Conservation (phyloP, 2,888 invertebrate genomes). For the Globia sparganii region DNA sequence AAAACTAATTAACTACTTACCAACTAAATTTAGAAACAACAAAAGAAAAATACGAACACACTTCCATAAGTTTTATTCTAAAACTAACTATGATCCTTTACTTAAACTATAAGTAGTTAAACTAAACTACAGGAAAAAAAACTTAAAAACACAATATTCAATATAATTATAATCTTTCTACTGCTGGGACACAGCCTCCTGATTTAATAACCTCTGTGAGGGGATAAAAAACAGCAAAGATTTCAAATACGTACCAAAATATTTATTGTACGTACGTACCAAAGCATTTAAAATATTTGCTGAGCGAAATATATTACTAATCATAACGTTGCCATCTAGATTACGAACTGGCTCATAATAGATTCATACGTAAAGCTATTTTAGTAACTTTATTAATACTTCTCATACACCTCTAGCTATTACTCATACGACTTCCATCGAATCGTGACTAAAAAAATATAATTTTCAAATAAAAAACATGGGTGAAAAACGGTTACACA, state of each 20-base stretch:
- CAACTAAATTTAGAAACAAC: background rate
- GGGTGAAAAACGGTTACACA: background rate
- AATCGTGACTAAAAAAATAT: slow-evolving; percentile 13
- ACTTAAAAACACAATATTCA: background rate
- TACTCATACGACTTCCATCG: slow-evolving; percentile 36
- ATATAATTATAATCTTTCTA: background rate
- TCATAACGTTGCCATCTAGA: slow-evolving; percentile 43
- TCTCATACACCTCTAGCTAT: slow-evolving; percentile 8
- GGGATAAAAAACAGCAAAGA: background rate
- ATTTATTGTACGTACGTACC: too few species aligned
- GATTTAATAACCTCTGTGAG: too few species aligned
- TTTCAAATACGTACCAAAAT: background rate
- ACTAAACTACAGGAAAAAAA: background rate
- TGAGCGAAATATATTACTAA: slow-evolving; percentile 5
- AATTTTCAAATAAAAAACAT: background rate
- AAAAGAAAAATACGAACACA: too few species aligned
- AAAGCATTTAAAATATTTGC: background rate
- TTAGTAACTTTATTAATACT: slow-evolving; percentile 52
- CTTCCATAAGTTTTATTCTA: background rate
- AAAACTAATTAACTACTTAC: background rate
- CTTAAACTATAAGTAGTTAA: too few species aligned
- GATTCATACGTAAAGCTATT: slow-evolving; percentile 50
- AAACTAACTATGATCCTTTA: background rate
- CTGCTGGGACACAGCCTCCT: background rate
- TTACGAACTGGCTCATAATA: slow-evolving; percentile 51